Evolutionary conservation across 2,797 vertebrate species (phyloP).

Genomic region (Scleropages formosus): DNA sequence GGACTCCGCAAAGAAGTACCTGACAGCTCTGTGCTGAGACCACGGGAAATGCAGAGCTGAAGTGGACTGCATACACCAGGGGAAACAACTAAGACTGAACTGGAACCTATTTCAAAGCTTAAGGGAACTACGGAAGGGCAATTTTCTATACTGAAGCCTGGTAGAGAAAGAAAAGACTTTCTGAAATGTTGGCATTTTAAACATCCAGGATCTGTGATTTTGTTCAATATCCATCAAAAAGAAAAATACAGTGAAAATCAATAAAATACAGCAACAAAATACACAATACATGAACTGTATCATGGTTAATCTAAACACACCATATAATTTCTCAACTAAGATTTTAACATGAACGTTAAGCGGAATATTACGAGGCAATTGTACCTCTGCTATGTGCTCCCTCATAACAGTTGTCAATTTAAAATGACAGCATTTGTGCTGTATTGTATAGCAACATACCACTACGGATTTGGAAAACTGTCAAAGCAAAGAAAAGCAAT

Average conservation of each 20-base stretch:
- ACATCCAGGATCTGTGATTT: constrained; percentile 1
- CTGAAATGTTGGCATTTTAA: constrained; percentile 8
- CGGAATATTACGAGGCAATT: neutral
- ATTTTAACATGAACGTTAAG: neutral
- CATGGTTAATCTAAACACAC: neutral
- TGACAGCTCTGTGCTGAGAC: constrained; percentile 33
- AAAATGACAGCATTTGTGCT: neutral
- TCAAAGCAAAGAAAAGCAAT: neutral
- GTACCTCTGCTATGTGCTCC: neutral
- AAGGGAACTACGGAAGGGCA: neutral
- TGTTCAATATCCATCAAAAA: constrained; percentile 21
- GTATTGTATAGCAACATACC: neutral
- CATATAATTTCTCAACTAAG: too few relatives aligned
- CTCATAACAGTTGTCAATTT: neutral
- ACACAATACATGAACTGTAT: neutral
- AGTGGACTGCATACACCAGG: constrained; percentile 31
- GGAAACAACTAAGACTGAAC: constrained; percentile 32
- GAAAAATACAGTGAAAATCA: neutral
- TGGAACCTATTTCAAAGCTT: constrained; percentile 29
- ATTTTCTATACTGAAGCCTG: constrained; percentile 19
- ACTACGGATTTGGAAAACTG: neutral
- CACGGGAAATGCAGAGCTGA: constrained; percentile 43
- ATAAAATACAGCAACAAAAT: neutral
- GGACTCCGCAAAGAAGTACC: constrained; percentile 29
- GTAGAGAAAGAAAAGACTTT: neutral